Conservation (phyloP, 2,113 vertebrate species). For the Oreochromis spilurus region DNA sequence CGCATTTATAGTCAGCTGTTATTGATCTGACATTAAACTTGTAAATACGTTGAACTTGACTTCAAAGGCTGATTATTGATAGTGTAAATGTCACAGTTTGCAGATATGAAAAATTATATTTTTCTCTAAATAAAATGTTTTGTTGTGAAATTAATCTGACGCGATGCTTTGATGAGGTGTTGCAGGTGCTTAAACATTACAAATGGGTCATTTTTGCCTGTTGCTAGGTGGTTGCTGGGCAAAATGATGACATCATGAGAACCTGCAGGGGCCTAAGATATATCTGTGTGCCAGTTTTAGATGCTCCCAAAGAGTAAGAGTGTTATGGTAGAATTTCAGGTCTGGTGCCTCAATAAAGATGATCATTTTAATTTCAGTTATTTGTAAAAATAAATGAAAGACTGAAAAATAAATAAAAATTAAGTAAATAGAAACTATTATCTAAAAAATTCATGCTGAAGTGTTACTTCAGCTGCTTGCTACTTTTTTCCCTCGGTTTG, state of each 20-base stretch:
- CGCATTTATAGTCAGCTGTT: neutral
- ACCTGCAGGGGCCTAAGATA: neutral
- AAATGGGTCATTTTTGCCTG: neutral
- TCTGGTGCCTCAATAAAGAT: neutral
- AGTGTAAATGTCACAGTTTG: neutral
- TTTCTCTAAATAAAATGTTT: neutral
- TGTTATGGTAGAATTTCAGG: neutral
- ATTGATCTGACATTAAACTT: neutral
- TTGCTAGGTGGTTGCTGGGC: neutral
- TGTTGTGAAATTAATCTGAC: neutral
- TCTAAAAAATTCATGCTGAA: fast-evolving
- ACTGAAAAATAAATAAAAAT: neutral
- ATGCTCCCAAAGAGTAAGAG: neutral
- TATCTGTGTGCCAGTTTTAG: neutral
- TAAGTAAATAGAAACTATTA: neutral
- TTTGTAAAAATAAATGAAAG: neutral
- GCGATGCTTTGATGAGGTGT: neutral
- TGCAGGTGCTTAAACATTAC: neutral
- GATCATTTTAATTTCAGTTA: fast-evolving
- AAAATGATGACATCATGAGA: neutral
- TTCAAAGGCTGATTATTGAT: neutral
- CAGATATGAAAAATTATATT: neutral
- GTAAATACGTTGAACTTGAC: neutral
- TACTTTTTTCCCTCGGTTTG: fast-evolving
- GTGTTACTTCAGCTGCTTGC: neutral